These are phyloP conservation scores for Agonum fuliginosum DNA, from an alignment of 2,888 invertebrate genomes.

Conservation along the genomic window DNA sequence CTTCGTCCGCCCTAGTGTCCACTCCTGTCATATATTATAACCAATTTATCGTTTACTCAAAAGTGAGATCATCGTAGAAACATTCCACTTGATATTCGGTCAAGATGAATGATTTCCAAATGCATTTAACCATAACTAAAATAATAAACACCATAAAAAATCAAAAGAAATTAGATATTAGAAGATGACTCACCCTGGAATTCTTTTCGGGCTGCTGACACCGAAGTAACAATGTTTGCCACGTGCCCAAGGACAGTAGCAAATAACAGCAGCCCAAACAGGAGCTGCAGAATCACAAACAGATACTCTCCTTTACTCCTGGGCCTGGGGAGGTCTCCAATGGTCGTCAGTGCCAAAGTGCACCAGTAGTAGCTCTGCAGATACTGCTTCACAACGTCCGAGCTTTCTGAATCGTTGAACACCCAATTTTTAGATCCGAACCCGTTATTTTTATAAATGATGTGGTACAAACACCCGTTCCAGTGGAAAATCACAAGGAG, in stretches of 20 bases:
- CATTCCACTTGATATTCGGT: neutral
- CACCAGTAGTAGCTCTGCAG: conserved; percentile 99
- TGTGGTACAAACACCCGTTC: conserved; percentile 99
- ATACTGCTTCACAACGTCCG: conserved; percentile 95
- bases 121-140: conserved; percentile 57
- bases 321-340: conserved; percentile 93
- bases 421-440: conserved; percentile 96
- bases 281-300: conserved; percentile 94
- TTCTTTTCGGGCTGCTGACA: conserved; percentile 97
- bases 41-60: no score
- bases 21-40: no score
- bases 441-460: conserved; percentile 96
- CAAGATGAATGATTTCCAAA: conserved; percentile 50
- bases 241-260: conserved; percentile 98
- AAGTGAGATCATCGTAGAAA: neutral
- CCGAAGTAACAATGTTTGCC: conserved; percentile 98
- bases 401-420: conserved; percentile 87
- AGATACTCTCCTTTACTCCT: conserved; percentile 95
- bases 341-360: conserved; percentile 95
- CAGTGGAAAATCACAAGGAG: conserved; percentile 99
- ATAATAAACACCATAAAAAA: conserved; percentile 17
- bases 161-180: neutral
- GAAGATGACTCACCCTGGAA: conserved; percentile 90
- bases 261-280: conserved; percentile 95
- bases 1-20: no score